Percentiles rank a stretch among this genome's conserved stretches.
Evolutionary conservation across 2,888 invertebrate genomes (phyloP).

Genomic region (Smittia aterrima): DNA sequence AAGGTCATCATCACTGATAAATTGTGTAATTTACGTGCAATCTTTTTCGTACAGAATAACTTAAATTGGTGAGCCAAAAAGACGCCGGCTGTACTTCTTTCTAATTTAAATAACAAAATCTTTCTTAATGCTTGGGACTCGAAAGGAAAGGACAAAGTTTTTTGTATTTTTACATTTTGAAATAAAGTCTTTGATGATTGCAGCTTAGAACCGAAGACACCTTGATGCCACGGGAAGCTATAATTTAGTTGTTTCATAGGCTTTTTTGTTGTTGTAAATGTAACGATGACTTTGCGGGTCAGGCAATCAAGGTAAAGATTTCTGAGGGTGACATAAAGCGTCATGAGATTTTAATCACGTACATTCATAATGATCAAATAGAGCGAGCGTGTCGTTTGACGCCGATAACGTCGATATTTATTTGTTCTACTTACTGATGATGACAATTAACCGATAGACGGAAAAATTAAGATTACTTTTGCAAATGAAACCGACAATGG

Average conservation of each 20-base stretch:
- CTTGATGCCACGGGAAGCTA: slow-evolving; percentile 55
- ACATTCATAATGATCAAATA: slow-evolving; percentile 46
- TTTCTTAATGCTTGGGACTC: neutral
- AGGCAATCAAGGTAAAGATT: slow-evolving; percentile 53
- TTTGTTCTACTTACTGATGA: slow-evolving; percentile 28
- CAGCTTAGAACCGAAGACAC: slow-evolving; percentile 10
- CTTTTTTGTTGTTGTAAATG: slow-evolving; percentile 56
- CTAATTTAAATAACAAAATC: neutral
- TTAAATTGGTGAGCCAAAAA: neutral
- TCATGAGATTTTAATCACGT: slow-evolving; percentile 52
- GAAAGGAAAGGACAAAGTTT: neutral
- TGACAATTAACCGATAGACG: slow-evolving; percentile 52
- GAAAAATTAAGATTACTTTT: too few relatives aligned
- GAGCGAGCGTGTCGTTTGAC: slow-evolving; percentile 24
- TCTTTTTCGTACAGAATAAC: neutral
- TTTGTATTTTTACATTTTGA: neutral
- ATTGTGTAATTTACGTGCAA: neutral
- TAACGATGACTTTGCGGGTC: slow-evolving; percentile 52
- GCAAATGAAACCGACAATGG: too few relatives aligned
- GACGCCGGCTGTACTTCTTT: neutral
- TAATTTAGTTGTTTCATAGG: slow-evolving; percentile 58
- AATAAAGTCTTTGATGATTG: neutral
- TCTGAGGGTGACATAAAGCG: slow-evolving; percentile 52
- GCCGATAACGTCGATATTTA: slow-evolving; percentile 31
- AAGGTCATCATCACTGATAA: neutral